A percentile compares a stretch with the other conserved stretches of the same genome.
These are phyloP conservation scores for Labroides dimidiatus DNA, from an alignment of 2,797 vertebrate genomes.

Conservation along the genomic window DNA sequence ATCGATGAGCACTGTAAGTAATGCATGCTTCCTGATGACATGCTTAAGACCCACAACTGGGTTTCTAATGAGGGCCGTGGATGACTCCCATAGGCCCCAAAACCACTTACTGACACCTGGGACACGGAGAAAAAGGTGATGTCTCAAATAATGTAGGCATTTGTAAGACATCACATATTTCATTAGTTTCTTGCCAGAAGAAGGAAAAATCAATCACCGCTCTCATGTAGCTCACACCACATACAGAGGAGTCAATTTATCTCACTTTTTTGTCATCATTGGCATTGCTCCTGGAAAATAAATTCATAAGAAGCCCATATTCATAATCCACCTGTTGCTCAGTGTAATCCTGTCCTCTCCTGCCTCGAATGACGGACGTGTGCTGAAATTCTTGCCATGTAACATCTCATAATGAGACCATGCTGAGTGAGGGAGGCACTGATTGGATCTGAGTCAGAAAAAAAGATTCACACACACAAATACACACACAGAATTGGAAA, in stretches of 20 bases:
- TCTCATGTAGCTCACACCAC: constrained; percentile 20
- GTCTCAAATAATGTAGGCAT: constrained; percentile 65
- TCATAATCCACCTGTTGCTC: constrained; percentile 10
- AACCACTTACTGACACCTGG: constrained; percentile 65
- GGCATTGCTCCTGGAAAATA: constrained; percentile 11
- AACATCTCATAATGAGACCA: constrained; percentile 14
- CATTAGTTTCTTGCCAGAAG: constrained; percentile 61
- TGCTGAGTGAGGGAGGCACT: not conserved
- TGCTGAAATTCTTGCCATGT: not conserved
- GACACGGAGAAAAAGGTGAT: constrained; percentile 56
- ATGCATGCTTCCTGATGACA: constrained; percentile 66
- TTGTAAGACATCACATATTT: constrained; percentile 70
- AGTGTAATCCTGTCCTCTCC: not conserved
- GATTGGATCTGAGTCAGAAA: not conserved
- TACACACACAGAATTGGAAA: constrained; percentile 8
- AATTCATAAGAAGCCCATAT: constrained; percentile 14
- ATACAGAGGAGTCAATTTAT: constrained; percentile 44
- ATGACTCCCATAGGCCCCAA: constrained; percentile 56
- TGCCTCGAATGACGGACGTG: not conserved
- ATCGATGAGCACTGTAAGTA: constrained; percentile 75
- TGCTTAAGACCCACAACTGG: constrained; percentile 63
- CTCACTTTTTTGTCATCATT: constrained; percentile 31
- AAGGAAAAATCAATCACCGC: constrained; percentile 51
- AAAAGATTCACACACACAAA: not conserved
- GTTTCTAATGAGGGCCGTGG: constrained; percentile 63